Evolutionary conservation across 1,140 invertebrate species (phyloP).

Genomic region (Pissodes strobi): DNA sequence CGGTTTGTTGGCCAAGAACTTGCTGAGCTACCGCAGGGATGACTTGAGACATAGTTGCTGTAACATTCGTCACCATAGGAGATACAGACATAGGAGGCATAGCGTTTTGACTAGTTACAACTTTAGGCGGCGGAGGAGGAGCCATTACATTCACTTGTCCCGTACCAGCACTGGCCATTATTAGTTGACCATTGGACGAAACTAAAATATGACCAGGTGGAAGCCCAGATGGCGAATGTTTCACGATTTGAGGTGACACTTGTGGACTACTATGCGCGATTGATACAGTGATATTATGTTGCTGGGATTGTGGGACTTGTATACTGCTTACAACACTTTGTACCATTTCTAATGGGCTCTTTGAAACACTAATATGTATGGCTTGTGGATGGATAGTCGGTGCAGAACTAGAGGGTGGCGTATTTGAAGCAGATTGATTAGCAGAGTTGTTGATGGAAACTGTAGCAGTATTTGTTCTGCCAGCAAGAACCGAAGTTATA

Average conservation of each 20-base stretch:
- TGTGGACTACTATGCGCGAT: constrained; percentile 43
- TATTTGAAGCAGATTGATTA: constrained; percentile 56
- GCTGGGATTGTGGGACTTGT: constrained; percentile 63
- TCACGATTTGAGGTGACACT: constrained; percentile 52
- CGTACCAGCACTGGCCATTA: constrained; percentile 62
- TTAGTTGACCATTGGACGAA: constrained; percentile 73
- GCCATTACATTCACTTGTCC: constrained; percentile 63
- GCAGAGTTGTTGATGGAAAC: constrained; percentile 71
- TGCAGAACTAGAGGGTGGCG: constrained; percentile 57
- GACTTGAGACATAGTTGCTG: constrained; percentile 69
- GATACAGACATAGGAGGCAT: constrained; percentile 71
- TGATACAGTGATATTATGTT: constrained; percentile 32
- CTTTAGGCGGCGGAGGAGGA: constrained; percentile 69
- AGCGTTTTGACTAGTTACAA: constrained; percentile 59
- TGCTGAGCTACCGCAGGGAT: constrained; percentile 66
- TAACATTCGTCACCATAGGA: constrained; percentile 72
- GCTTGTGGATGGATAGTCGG: constrained; percentile 54
- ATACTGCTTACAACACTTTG: constrained; percentile 79
- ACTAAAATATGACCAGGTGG: constrained; percentile 74
- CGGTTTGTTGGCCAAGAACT: constrained; percentile 74
- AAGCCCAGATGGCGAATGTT: constrained; percentile 58
- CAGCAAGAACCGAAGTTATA: constrained; percentile 76
- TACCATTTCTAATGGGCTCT: constrained; percentile 78
- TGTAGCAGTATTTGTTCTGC: constrained; percentile 73
- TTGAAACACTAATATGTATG: constrained; percentile 56